Conservation (phyloP, 2,797 vertebrate species). For the Karalla daura region DNA sequence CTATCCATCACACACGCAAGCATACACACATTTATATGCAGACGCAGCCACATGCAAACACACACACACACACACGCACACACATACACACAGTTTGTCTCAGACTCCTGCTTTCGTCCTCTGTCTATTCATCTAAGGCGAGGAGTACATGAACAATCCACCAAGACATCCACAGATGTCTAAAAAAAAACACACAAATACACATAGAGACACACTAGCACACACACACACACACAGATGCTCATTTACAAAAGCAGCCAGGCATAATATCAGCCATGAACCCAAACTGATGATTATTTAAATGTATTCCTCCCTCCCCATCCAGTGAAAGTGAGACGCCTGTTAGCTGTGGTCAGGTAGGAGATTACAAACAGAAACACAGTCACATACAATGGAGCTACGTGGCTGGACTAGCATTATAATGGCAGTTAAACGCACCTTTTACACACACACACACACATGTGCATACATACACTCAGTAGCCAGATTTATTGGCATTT, state of each 20-base stretch:
- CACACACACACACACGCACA: constrained; percentile 35
- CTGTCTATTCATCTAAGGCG: constrained; percentile 42
- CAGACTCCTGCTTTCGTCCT: constrained; percentile 30
- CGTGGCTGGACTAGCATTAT: constrained; percentile 37
- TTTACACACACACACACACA: constrained; percentile 6
- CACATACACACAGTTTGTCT: constrained; percentile 30
- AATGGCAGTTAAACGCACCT: constrained; percentile 37
- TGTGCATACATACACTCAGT: constrained; percentile 8
- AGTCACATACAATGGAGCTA: constrained; percentile 50
- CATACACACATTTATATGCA: constrained; percentile 72
- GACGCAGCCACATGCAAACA: constrained; percentile 45
- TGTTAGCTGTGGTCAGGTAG: constrained; percentile 73
- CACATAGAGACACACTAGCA: constrained; percentile 31
- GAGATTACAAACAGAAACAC: constrained; percentile 67
- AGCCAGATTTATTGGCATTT: constrained; percentile 49
- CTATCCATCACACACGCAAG: constrained; percentile 79
- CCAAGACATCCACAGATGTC: constrained; percentile 74
- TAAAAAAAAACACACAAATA: constrained; percentile 47
- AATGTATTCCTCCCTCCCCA: constrained; percentile 81
- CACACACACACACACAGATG: constrained; percentile 57
- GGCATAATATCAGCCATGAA: constrained; percentile 75
- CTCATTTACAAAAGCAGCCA: constrained; percentile 74
- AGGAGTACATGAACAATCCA: constrained; percentile 58
- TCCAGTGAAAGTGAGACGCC: constrained; percentile 57
- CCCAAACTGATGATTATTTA: constrained; percentile 79